Base-by-base conservation (phyloP, 2,797 vertebrate genomes). In the Monodelphis domestica region DNA sequence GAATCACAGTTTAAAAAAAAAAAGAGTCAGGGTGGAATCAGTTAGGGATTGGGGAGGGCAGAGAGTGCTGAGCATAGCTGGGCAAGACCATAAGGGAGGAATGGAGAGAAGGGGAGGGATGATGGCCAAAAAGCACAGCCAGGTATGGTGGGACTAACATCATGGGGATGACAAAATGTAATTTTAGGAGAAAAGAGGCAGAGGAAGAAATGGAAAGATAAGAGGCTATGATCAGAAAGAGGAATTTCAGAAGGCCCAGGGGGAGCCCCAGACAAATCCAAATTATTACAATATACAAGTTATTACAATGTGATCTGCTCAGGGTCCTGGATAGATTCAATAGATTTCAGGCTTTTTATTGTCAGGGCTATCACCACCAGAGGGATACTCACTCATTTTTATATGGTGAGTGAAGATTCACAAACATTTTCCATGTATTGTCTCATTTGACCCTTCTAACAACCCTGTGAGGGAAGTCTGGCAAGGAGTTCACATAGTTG, bases 221-320 rank as follows among this genome's bases (percentile, higher is more conserved):
- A 6, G 5, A 78, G 38, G 17, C 24, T 78, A 15, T 78, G 63
- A 3, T 24, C 57, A 38, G 21, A 45, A 11, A 70, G 63, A 78
- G n/a, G 63, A 78, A 78, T 45, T 78, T 38, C 63, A 78, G n/a
- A 45, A 78, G 78, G 2, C 17, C 38, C 15, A 89, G 91, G 91
- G 88, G 93, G 70, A 93, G 52, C 50, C 94, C 89, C 87, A 93
- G 54, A 54, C 38, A 90, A 93, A 94, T 38, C 17, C 28, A 54
- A 90, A 54, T 87, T 84, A 70, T 92, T 87, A 93, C 21, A 45
- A 84, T 10, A n/a, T n/a, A n/a, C n/a, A n/a, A 90, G 54, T 87
- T 84, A 70, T 92, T 87, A 93, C 21, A 45, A 84, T 10, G 52
- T 51, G 53, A 89, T 12, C 87, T 92, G 29, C 54, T 92, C 57